Conservation (phyloP, 2,797 vertebrate genomes). For the Centropyge bicolor region DNA sequence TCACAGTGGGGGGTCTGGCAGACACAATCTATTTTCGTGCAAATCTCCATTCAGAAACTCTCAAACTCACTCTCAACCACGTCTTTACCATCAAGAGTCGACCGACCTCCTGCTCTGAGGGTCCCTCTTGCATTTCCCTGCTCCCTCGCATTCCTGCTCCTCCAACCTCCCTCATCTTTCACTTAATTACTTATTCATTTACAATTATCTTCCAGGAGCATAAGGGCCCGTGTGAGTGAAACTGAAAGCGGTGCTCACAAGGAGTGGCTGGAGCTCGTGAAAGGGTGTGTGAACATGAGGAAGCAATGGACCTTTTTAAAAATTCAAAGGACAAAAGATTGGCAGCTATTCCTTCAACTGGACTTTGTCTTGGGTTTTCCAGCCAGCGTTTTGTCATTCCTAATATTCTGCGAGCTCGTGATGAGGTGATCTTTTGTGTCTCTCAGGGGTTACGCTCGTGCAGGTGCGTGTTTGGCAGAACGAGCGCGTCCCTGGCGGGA, state of each 20-base stretch:
- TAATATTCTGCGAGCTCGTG: slow-evolving; percentile 30
- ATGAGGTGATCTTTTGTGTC: slow-evolving; percentile 57
- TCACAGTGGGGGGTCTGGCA: slow-evolving; percentile 69
- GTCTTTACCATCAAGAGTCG: slow-evolving; percentile 53
- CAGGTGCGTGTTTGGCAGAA: slow-evolving; percentile 67
- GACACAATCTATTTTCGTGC: slow-evolving; percentile 75
- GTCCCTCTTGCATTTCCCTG: slow-evolving; percentile 42
- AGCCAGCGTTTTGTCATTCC: slow-evolving; percentile 23
- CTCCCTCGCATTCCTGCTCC: slow-evolving; percentile 58
- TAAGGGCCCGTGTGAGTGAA: slow-evolving; percentile 20
- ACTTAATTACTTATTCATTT: slow-evolving; percentile 67
- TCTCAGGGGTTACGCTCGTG: slow-evolving; percentile 54
- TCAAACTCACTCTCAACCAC: slow-evolving; percentile 63
- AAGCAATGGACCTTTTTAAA: slow-evolving; percentile 21
- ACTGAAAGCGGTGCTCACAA: slow-evolving; percentile 39
- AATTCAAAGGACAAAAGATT: slow-evolving; percentile 43
- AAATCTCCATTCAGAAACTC: slow-evolving; percentile 79
- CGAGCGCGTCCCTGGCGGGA: slow-evolving; percentile 51
- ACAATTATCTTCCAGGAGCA: slow-evolving; percentile 49
- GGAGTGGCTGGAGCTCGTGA: slow-evolving; percentile 33
- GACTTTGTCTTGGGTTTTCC: slow-evolving; percentile 14
- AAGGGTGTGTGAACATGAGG: slow-evolving; percentile 24
- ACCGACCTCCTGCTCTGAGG: slow-evolving; percentile 57
- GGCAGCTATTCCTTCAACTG: slow-evolving; percentile 35
- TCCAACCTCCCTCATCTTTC: slow-evolving; percentile 56